Evolutionary conservation across 2,113 vertebrate genomes (phyloP), one percentile per base, ranked within the genome.

Genomic region (Oncorhynchus clarkii): DNA sequence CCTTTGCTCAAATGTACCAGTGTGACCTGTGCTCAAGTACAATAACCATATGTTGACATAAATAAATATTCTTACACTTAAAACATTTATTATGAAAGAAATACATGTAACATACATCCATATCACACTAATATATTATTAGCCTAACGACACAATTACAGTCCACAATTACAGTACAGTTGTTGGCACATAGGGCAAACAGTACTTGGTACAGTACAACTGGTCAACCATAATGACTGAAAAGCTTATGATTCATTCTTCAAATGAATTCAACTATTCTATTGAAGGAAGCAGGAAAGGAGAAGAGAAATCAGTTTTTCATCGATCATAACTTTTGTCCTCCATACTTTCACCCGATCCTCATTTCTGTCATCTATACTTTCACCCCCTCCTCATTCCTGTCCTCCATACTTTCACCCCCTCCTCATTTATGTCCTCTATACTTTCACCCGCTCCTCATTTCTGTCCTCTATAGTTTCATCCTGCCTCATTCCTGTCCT

Each of bases 251-350:
- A 24, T 57, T 20, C 54, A 57, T 20, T 18, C 54, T 20, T 57
- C 14, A 57, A 48, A 48, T 59, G 22, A 68, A 20, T 20, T 34
- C 60, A 64, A 24, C 60, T 9, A 8, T 11, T 20, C 13, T 18
- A 20, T 57, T 64, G 20, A 22, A n/a, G 12, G 2, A 64, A 64
- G 60, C 48, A 76, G 57, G 65, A 45, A 22, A 64, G 54, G 18
- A 57, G 12, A n/a, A 24, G 31, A 68, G 9, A 45, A 45, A 69
- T 45, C 31, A 48, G 34, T 49, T 13, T 9, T 48, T 57, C 54
- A 51, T 49, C 27, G 27, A 59, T 24, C 66, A 72, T 66, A 65
- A 71, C 72, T 75, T 57, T 62, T 66, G 64, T 57, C 72, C 62
- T 70, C 5, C 48, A 70, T 70, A 45, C 39, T 45, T 45, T 45